These are phyloP conservation scores for Acrobasis repandana DNA, from an alignment of 2,888 invertebrate genomes.

Conservation along the genomic window DNA sequence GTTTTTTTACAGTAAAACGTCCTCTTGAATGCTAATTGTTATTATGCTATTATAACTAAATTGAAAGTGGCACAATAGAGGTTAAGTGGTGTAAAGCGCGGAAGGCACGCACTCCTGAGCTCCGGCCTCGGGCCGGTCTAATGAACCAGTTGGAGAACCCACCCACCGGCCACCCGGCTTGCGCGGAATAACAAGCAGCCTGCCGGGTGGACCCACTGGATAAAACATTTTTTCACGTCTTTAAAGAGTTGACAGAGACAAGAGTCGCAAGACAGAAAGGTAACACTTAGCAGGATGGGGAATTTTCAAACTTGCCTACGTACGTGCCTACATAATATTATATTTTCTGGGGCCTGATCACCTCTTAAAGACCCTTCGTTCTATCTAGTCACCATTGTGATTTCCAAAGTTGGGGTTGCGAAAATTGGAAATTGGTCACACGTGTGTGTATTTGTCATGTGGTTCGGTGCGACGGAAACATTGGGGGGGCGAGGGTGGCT, in stretches of 20 bases:
- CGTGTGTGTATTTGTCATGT: constrained; percentile 18
- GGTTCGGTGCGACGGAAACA: neutral
- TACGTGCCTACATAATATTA: no score
- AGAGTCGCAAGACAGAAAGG: no score
- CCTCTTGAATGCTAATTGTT: neutral
- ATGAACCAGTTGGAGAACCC: constrained; percentile 27
- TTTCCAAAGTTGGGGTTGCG: neutral
- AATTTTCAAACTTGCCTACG: no score
- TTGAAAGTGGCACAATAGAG: constrained; percentile 10
- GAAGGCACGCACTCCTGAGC: constrained; percentile 24
- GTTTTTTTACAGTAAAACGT: neutral
- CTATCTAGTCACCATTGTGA: neutral
- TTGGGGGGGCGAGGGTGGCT: neutral
- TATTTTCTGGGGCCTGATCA: no score
- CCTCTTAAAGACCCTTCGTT: no score
- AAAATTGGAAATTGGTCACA: constrained; percentile 3
- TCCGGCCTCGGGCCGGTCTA: constrained; percentile 8
- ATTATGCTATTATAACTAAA: neutral
- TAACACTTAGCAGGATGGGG: no score
- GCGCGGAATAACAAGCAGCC: constrained; percentile 13
- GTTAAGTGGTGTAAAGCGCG: constrained; percentile 11
- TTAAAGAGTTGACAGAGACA: no score
- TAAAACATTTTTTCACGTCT: no score
- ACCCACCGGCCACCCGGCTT: constrained; percentile 18
- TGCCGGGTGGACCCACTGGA: neutral